Conservation (phyloP, 1,140 invertebrate species). For the Ridgeia piscesae region DNA sequence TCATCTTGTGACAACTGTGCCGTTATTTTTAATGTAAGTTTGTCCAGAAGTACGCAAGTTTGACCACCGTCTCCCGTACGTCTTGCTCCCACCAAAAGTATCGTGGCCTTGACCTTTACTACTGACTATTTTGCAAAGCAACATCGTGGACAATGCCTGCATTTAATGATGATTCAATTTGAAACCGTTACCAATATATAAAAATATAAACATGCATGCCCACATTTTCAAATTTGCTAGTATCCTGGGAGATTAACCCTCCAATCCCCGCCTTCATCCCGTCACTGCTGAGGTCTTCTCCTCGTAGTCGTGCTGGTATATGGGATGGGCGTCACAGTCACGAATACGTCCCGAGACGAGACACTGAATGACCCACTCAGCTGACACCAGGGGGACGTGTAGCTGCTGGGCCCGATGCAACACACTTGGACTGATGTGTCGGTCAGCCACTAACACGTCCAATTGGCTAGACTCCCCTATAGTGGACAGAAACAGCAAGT, state of each 20-base stretch:
- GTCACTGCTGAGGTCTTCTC: not conserved
- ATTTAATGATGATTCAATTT: no score
- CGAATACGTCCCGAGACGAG: constrained; percentile 50
- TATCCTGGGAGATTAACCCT: not conserved
- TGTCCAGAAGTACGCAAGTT: no score
- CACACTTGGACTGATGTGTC: constrained; percentile 23
- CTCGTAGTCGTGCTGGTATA: constrained; percentile 47
- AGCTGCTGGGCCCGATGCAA: constrained; percentile 38
- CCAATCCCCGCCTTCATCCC: not conserved
- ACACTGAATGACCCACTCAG: constrained; percentile 58
- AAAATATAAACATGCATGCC: not conserved
- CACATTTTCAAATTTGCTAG: not conserved
- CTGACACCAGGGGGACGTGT: constrained; percentile 50
- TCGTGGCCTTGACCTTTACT: no score
- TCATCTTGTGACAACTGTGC: no score
- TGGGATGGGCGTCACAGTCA: constrained; percentile 42
- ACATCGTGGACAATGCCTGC: no score
- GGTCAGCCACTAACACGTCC: not conserved
- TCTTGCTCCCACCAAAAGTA: no score
- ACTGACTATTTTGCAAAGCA: no score
- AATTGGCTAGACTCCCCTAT: not conserved
- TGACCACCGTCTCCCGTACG: no score
- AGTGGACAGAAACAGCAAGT: not conserved
- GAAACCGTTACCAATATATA: no score
- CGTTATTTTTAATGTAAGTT: no score